Base-by-base conservation (phyloP, 2,797 vertebrate species). In the Sebastolobus alascanus region DNA sequence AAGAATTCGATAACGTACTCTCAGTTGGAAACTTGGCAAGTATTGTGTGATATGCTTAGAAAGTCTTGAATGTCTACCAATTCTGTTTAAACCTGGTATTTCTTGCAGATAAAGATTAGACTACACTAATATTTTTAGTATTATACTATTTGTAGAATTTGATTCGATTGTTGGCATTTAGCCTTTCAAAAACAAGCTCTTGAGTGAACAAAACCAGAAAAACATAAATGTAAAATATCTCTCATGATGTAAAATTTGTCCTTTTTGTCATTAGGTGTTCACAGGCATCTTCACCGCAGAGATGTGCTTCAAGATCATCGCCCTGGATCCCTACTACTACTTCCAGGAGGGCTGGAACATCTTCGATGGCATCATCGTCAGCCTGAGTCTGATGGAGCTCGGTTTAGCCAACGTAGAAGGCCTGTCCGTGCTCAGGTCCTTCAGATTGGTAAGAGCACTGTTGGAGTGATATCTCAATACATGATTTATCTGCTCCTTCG, bases 311-410 rank as follows among this genome's bases (percentile, higher is more conserved):
- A 99, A 99, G 91, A 95, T 99, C 85, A 97, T 99, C 52, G 98
- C 98, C 27, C 95, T 97, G 93, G 97, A 99, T 90, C 98, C 98
- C 1, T 99, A 99, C 89, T 99, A 99, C 87, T 99, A 99, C 93
- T 99, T 99, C 89, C 98, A 99, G 93, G 96, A 98, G 80, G 98
- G 98, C 6, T 99, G 98, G 98, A 99, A 99, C 94, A 99, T 99
- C 91, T 99, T 99, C 86, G 98, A 99, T 72, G 96, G 97, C 77
- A 97, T 99, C 84, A 99, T 99, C 9, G 98, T 99, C 40, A 98
- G 98, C 78, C 96, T 99, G 86, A 99, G 98, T 90, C 96, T 99
- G 92, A 98, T 99, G 96, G 99, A 99, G 92, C 96, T 99, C 25
- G 97, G 97, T 46, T 93, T 99, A 92, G 95, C 97, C 77, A 98